Evolutionary conservation across 2,797 vertebrate genomes (phyloP).

Genomic region (Triplophysa bombifrons): DNA sequence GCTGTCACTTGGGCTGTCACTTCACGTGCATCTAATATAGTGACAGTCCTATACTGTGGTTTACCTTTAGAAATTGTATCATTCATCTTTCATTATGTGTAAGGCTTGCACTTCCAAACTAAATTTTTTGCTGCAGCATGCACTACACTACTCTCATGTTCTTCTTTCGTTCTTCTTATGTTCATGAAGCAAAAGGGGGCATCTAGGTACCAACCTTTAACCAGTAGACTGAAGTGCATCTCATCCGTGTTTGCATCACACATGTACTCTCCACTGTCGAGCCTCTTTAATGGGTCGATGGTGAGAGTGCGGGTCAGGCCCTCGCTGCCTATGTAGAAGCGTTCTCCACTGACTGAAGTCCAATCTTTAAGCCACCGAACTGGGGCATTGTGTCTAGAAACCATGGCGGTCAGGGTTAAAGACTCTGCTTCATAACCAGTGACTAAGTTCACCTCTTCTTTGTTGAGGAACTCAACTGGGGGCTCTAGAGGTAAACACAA

Average conservation of each 20-base stretch:
- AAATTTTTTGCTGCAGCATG: too few relatives aligned
- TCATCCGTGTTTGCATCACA: constrained; percentile 83
- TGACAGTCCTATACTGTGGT: too few relatives aligned
- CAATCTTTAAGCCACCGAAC: constrained; percentile 85
- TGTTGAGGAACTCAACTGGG: constrained; percentile 76
- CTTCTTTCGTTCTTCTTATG: too few relatives aligned
- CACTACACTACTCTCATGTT: too few relatives aligned
- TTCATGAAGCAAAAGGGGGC: too few relatives aligned
- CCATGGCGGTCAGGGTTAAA: constrained; percentile 76
- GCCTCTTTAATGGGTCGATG: constrained; percentile 78
- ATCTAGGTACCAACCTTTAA: constrained; percentile 78
- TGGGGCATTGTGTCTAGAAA: constrained; percentile 71
- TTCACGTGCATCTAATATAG: too few relatives aligned
- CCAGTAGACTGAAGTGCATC: constrained; percentile 79
- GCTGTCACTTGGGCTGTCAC: too few relatives aligned
- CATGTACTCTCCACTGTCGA: constrained; percentile 84
- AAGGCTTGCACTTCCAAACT: too few relatives aligned
- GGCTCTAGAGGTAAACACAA: constrained; percentile 63
- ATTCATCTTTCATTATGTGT: too few relatives aligned
- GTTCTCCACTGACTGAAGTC: constrained; percentile 73
- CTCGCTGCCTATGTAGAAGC: constrained; percentile 73
- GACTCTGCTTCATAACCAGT: constrained; percentile 80
- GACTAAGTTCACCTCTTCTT: constrained; percentile 75
- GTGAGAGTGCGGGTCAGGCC: constrained; percentile 77
- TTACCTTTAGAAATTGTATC: too few relatives aligned